These are phyloP conservation scores for Mormyrus proboscirostris DNA, from an alignment of 2,797 vertebrate genomes.

Conservation along the genomic window DNA sequence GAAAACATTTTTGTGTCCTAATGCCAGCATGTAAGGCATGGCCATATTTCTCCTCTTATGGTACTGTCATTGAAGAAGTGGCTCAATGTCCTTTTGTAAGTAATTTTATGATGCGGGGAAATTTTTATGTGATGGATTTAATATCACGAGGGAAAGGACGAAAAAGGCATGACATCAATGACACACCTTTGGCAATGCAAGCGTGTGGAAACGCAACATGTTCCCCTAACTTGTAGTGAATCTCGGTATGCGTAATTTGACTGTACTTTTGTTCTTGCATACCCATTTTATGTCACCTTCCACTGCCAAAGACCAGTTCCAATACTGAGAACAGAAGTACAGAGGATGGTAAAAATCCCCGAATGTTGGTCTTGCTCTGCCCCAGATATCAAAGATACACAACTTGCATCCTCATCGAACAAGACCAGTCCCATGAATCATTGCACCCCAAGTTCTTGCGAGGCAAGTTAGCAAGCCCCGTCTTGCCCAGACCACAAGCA, in stretches of 20 bases:
- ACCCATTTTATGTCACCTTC: background rate
- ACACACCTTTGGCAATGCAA: background rate
- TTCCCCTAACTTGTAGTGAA: background rate
- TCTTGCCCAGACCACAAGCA: background rate
- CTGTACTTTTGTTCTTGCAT: background rate
- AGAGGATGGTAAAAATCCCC: background rate
- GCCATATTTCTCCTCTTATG: conserved; percentile 30
- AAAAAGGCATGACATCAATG: background rate
- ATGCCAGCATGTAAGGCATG: conserved; percentile 20
- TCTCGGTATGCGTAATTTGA: background rate
- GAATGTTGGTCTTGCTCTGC: background rate
- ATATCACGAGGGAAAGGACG: background rate
- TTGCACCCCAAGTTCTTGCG: background rate
- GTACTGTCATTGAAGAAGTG: background rate
- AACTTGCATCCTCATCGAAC: background rate
- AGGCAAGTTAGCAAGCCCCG: background rate
- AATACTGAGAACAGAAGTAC: background rate
- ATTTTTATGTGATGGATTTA: conserved; percentile 2
- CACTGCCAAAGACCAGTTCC: background rate
- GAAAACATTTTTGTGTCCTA: conserved; percentile 20
- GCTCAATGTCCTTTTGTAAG: background rate
- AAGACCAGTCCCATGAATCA: background rate
- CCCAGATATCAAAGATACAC: background rate
- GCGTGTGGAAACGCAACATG: background rate
- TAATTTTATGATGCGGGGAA: background rate